Conservation (phyloP, 2,113 vertebrate genomes). For the Podarcis cretensis region DNA sequence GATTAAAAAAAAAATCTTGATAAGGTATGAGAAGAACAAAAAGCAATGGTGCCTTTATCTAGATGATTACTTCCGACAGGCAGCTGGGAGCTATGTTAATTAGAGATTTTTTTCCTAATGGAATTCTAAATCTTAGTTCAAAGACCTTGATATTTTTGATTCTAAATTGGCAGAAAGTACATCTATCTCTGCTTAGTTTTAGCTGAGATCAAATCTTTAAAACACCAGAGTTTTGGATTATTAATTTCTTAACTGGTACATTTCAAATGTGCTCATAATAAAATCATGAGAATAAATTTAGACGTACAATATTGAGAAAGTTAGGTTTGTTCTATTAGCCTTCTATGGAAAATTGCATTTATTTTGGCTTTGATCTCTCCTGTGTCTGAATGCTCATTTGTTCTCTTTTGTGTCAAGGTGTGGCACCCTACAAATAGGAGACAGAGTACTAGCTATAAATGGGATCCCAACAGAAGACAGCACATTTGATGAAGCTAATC, state of each 20-base stretch:
- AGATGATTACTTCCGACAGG: constrained; percentile 37
- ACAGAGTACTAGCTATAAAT: constrained; percentile 95
- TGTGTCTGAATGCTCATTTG: constrained; percentile 27
- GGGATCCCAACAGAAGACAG: constrained; percentile 96
- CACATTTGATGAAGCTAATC: constrained; percentile 96
- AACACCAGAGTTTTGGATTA: constrained; percentile 44
- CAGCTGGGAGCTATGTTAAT: constrained; percentile 51
- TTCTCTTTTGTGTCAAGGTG: constrained; percentile 79
- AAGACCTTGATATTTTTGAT: constrained; percentile 47
- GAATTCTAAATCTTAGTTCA: constrained; percentile 34
- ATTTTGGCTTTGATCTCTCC: constrained; percentile 5
- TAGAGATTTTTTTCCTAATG: constrained; percentile 33
- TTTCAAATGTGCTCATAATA: constrained; percentile 28
- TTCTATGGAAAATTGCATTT: constrained; percentile 13
- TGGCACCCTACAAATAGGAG: constrained; percentile 96
- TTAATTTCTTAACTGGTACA: constrained; percentile 36
- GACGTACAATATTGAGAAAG: background rate
- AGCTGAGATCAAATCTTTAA: constrained; percentile 39
- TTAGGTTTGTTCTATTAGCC: background rate
- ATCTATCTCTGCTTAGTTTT: constrained; percentile 42
- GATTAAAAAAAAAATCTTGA: constrained; percentile 33
- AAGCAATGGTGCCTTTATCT: constrained; percentile 51
- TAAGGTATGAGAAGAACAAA: constrained; percentile 60
- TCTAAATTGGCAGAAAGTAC: background rate
- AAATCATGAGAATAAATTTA: background rate